Evolutionary conservation across 2,113 vertebrate species (phyloP), one percentile per base, ranked within the genome.

Genomic region (Grallaria varia): DNA sequence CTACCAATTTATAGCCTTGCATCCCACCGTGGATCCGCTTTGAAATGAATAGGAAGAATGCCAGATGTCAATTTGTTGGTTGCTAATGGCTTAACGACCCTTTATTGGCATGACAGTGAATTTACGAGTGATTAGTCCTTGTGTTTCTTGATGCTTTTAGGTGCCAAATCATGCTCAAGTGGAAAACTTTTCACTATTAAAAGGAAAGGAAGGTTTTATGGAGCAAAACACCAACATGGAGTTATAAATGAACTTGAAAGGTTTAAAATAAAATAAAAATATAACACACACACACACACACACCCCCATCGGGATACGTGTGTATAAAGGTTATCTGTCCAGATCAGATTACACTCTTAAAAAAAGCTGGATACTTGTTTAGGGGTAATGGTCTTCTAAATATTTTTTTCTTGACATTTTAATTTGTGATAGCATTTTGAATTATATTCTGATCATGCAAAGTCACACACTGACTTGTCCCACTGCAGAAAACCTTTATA

Each of bases 1-100:
- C 39, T 82, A 59, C 25, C 42, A 60, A 19, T 91, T 83, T 83
- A 37, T 25, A 64, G 44, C 44, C 59, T 45, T 85, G 25, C 63
- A 76, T 80, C 85, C 67, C 50, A 69, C 72, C 37, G 45, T 58
- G 52, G 67, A 58, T 76, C 20, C 17, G 49, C 63, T 83, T 76
- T 90, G 53, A 90, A 73, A 93, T 13, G 18, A 93, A 80, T 3
- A 90, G 74, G 50, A 94, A 92, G 85, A 93, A 85, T 76, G 79
- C 75, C 85, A 96, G 85, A 35, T 90, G 84, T 30, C 59, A 75
- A 83, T 88, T 42, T 83, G 53, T 49, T 58, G 25, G 45, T 53
- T 76, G 62, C 37, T 95, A 83, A 87, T 62, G 63, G 58, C 50
- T 85, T 88, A 90, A 88, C 2, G 1, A 92, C 45, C 28, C 68